Conservation (phyloP, 2,888 invertebrate genomes). For the Embidobia sp. region DNA sequence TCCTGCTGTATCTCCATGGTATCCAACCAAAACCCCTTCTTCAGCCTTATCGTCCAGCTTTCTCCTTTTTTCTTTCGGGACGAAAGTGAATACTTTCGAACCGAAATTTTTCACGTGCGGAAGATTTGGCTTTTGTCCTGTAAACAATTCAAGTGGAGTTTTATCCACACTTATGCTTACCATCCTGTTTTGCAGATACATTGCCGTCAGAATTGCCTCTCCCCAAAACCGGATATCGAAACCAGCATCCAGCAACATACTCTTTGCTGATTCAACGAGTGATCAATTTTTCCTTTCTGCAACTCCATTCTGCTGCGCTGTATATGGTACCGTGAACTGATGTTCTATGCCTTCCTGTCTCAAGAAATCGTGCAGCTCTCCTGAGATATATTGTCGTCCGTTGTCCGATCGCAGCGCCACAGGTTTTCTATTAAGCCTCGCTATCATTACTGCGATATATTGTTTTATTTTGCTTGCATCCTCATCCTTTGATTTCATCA, state of each 20-base stretch:
- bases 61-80: not conserved
- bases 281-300: slow-evolving; percentile 49
- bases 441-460: slow-evolving; percentile 33
- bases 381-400: slow-evolving; percentile 23
- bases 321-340: slow-evolving; percentile 28
- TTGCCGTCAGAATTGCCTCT: slow-evolving; percentile 47
- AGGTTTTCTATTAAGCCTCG: slow-evolving; percentile 35
- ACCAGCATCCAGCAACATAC: slow-evolving; percentile 39
- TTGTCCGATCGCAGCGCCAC: slow-evolving; percentile 23
- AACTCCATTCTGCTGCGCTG: slow-evolving; percentile 51
- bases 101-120: slow-evolving; percentile 29
- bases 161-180: slow-evolving; percentile 11
- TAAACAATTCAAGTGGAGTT: slow-evolving; percentile 43
- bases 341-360: slow-evolving; percentile 19
- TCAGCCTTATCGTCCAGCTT: slow-evolving; percentile 31
- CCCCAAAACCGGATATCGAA: slow-evolving; percentile 44
- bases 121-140: slow-evolving; percentile 39
- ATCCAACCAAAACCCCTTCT: slow-evolving; percentile 31
- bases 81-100: slow-evolving; percentile 3
- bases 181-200: slow-evolving; percentile 36
- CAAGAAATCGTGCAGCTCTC: slow-evolving; percentile 29
- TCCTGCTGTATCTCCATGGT: slow-evolving; percentile 28
- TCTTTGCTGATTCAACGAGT: slow-evolving; percentile 28
- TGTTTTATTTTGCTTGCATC: slow-evolving; percentile 25
- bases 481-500: slow-evolving; percentile 55